Base-by-base conservation (phyloP, 2,888 invertebrate genomes). In the Operophtera brumata region DNA sequence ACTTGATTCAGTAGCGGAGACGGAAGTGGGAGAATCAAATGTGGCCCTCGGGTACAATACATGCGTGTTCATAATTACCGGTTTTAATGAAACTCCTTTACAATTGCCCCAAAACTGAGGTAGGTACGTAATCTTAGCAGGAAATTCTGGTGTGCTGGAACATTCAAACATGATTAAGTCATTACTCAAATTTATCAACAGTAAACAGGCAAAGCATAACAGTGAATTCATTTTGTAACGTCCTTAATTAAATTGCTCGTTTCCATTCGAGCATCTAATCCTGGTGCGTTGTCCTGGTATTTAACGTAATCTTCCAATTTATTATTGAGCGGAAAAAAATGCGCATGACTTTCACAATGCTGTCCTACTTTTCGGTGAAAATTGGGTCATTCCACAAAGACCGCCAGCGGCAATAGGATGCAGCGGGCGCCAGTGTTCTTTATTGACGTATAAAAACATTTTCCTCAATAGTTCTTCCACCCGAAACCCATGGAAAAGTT, bases 321-420 rank as follows among this genome's bases (percentile, higher is more conserved):
- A 43, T 34, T 55, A 54, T 54, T 51, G 43, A 57, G 46, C 41
- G 47, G 57, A 48, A 54, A 67, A 66, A 66, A 64, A 61, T 59
- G 49, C 57, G 62, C 57, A 62, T 59, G 59, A 55, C 56, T 56
- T 41, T 52, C 55, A 59, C 63, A 67, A 67, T 67, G 62, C 67
- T 66, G 78, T 65, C 76, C 80, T 70, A 80, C 57, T 79, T 80
- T 54, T 55, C 37, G 43, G 45, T 52, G 54, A 57, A 74, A 81
- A 79, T 74, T 75, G 61, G 81, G 82, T 79, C 79, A 75, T 67
- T 67, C 53, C 56, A 55, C 55, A 59, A 62, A 60, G 59, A 61
- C 61, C 61, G 20, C 20, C 20, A 4, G 20, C 20, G 69, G 64
- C 70, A 77, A 75, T 75, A 70, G 75, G 71, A 78, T 77, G 78